Percentiles rank a stretch among this genome's conserved stretches.
Evolutionary conservation across 2,888 invertebrate species (phyloP).

Genomic region (Adela reaumurella): DNA sequence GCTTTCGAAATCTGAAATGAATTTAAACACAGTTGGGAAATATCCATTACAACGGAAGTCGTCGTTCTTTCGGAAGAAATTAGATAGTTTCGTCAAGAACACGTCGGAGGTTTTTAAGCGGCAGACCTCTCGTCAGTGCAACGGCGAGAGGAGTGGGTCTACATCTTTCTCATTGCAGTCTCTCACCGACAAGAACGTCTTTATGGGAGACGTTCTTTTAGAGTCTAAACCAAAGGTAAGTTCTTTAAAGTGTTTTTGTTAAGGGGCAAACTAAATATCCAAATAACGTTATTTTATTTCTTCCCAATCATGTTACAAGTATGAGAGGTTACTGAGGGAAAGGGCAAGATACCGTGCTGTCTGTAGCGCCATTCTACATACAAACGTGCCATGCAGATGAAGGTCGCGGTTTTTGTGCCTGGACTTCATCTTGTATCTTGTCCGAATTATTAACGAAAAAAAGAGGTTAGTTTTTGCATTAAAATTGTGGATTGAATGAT

Average conservation of each 20-base stretch:
- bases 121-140: conserved; percentile 24
- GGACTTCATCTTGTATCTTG: too few relatives aligned
- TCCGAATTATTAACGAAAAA: too few relatives aligned
- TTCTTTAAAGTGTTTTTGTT: neutral
- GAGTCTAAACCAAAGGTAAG: neutral
- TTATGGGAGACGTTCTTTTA: neutral
- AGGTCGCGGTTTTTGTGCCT: too few relatives aligned
- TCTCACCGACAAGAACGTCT: conserved; percentile 22
- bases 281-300: too few relatives aligned
- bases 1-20: conserved; percentile 40
- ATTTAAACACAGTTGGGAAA: conserved; percentile 40
- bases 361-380: too few relatives aligned
- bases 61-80: conserved; percentile 43
- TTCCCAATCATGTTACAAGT: too few relatives aligned
- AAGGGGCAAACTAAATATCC: too few relatives aligned
- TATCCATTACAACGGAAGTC: conserved; percentile 41
- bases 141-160: conserved; percentile 26
- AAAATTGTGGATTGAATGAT: too few relatives aligned
- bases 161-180: conserved; percentile 41
- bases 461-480: too few relatives aligned
- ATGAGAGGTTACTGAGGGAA: too few relatives aligned
- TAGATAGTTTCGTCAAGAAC: conserved; percentile 44
- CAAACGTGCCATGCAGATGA: too few relatives aligned
- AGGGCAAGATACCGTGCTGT: too few relatives aligned
- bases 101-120: conserved; percentile 41